phyloP scores from a whole-genome alignment of 2,113 vertebrate species.

The Charadrius vociferus region DNA sequence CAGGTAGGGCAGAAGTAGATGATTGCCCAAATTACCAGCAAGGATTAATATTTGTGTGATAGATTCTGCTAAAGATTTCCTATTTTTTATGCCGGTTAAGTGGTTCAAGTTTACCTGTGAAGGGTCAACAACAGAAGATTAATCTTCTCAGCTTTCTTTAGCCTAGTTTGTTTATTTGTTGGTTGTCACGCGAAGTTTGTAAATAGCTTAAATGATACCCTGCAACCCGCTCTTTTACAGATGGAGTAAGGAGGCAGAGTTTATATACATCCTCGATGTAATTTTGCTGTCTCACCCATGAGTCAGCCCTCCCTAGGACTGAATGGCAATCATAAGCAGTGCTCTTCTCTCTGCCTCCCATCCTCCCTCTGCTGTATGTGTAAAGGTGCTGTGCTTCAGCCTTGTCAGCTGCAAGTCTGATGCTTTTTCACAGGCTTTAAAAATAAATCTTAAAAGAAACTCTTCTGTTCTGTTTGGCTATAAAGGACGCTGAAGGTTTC shows the following conservation, averaged over 20 bases:
- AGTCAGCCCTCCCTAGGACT: neutral
- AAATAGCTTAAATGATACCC: neutral
- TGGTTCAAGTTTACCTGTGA: neutral
- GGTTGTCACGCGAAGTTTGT: neutral
- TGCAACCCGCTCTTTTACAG: neutral
- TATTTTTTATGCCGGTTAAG: neutral
- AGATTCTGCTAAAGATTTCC: neutral
- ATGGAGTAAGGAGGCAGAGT: neutral
- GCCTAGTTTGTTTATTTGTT: neutral
- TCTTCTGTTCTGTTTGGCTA: neutral
- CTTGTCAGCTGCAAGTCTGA: neutral
- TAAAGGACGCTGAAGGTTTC: constrained; percentile 12
- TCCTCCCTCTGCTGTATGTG: neutral
- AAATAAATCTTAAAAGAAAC: constrained; percentile 26
- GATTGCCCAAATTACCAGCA: neutral
- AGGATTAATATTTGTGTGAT: neutral
- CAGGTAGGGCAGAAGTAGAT: neutral
- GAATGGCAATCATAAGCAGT: neutral
- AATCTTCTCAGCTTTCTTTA: neutral
- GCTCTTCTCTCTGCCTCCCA: neutral
- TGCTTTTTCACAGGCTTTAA: neutral
- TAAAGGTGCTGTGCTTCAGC: neutral
- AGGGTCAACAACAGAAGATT: neutral
- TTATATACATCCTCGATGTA: neutral
- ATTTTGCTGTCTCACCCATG: neutral